Base-by-base conservation (phyloP, 2,888 invertebrate genomes). In the Philopedon plagiatum region DNA sequence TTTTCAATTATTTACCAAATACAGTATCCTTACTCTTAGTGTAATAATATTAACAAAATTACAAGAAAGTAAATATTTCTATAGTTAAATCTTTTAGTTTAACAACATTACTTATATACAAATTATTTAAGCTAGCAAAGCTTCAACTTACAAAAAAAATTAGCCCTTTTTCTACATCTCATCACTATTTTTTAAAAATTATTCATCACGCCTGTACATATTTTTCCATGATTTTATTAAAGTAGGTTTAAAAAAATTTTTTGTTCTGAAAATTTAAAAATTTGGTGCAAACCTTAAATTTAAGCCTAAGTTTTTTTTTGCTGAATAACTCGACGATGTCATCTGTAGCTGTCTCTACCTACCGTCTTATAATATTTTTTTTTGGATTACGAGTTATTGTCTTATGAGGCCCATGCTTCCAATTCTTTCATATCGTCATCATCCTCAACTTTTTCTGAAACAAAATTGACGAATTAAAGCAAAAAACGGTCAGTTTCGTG, bases 361-460 rank as follows among this genome's bases (percentile, higher is more conserved):
- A n/a, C n/a, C 7, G 29, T 54, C 29, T 29, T 54, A 54, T 15
- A 9, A 18, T 54, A 54, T 18, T 18, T 18, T 18, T 46, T 46
- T 44, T 13, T 44, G 1, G 3, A 49, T 49, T n/a, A 49, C 13
- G 1, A 15, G 13, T 51, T 54, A 8, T 5, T 9, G 29, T 29
- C 29, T 90, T 91, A 93, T 79, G 91, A 91, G 72, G 93, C 92
- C 93, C 93, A 94, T 23, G 90, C 89, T 82, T 91, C 88, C 71
- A 94, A 86, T 85, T 92, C 92, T 83, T 92, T 92, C 88, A 94
- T 89, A 78, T 91, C 93, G 62, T 92, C 91, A 80, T 94, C 93
- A 75, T 91, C 90, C 77, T 91, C 91, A 41, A 87, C 87, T 78
- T 84, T 86, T 86, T 86, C 86, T 88, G 85, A 87, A 88, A 76